Conservation (phyloP, 2,113 vertebrate species). For the Helogale parvula region DNA sequence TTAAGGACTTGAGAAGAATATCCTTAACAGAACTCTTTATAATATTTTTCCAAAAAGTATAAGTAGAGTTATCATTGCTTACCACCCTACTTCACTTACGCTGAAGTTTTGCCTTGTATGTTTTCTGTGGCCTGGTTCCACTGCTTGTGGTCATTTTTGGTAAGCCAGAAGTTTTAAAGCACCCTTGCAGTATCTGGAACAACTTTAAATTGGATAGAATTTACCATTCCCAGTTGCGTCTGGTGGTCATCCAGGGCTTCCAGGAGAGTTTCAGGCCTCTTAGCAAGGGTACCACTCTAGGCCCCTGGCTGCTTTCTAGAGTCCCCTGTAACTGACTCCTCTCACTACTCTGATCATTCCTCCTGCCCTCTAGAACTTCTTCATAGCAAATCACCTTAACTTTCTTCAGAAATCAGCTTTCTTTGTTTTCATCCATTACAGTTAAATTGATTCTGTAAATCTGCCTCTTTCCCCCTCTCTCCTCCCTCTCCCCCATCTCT, state of each 20-base stretch:
- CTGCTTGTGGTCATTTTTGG: not conserved
- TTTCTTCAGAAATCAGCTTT: not conserved
- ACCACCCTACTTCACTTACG: not conserved
- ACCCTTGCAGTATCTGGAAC: not conserved
- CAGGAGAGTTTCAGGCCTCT: not conserved
- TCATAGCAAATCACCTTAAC: not conserved
- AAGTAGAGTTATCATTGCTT: not conserved
- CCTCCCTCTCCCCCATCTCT: not conserved
- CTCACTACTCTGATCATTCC: no score
- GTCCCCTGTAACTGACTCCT: not conserved
- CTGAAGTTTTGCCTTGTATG: not conserved
- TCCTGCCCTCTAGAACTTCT: not conserved
- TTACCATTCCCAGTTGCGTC: not conserved
- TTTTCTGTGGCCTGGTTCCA: not conserved
- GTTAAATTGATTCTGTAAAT: slow-evolving; percentile 12
- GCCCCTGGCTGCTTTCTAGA: not conserved
- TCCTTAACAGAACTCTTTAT: not conserved
- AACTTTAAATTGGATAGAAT: not conserved
- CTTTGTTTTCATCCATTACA: slow-evolving; percentile 8
- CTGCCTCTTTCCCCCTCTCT: not conserved
- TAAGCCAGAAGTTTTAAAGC: not conserved
- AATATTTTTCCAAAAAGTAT: not conserved
- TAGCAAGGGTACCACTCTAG: not conserved
- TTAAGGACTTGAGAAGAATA: not conserved
- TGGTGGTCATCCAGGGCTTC: not conserved